These are phyloP conservation scores for Aramus guarauna DNA, from an alignment of 2,113 vertebrate species.

Conservation along the genomic window DNA sequence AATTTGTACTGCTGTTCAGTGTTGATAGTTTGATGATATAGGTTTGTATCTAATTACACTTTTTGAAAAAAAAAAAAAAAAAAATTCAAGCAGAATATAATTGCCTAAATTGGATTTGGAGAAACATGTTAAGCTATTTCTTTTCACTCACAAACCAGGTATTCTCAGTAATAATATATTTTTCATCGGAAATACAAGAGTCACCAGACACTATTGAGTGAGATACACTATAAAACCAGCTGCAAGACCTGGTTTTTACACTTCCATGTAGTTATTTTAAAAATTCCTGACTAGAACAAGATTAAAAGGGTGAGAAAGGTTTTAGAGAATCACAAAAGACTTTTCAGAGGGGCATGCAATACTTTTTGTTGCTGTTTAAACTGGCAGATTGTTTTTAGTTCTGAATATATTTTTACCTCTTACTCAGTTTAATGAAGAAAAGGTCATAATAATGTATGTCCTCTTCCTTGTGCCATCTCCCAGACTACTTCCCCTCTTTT, in stretches of 20 bases:
- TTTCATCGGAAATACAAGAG: neutral
- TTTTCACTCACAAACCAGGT: neutral
- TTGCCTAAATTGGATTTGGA: neutral
- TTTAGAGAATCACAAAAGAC: neutral
- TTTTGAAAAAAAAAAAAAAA: neutral
- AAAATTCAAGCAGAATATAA: neutral
- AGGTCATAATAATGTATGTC: neutral
- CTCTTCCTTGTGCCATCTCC: neutral
- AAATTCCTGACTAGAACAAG: neutral
- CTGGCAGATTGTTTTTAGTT: neutral
- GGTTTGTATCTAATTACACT: neutral
- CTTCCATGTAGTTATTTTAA: neutral
- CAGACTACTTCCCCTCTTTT: neutral
- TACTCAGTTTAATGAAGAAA: neutral
- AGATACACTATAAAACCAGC: neutral
- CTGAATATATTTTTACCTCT: neutral
- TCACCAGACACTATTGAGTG: neutral
- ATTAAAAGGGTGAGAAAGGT: neutral
- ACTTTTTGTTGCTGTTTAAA: neutral
- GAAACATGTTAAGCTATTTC: neutral
- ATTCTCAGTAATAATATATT: neutral
- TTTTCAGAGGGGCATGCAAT: neutral
- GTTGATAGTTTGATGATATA: neutral
- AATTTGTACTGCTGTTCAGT: neutral
- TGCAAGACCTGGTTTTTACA: neutral